Evolutionary conservation across 1,140 invertebrate genomes (phyloP).

Genomic region (Pseudomyrmex cubaensis): DNA sequence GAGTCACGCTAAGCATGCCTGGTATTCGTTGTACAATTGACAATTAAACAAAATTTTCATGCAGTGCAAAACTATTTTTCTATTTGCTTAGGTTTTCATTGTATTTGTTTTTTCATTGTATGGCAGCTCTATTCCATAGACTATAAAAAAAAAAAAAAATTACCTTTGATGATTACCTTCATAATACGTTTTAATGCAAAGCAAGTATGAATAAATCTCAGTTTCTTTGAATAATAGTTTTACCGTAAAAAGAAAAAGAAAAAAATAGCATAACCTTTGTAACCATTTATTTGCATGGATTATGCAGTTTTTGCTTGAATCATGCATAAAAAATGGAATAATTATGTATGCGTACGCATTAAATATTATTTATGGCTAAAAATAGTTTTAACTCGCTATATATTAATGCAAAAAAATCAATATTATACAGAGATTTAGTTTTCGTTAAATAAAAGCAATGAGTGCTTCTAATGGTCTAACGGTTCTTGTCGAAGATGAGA

Average conservation of each 20-base stretch:
- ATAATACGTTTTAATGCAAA: slow-evolving; percentile 17
- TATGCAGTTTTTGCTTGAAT: background rate
- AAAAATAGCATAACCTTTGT: background rate
- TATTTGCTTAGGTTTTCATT: background rate
- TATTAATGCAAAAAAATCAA: slow-evolving; percentile 3
- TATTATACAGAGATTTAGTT: background rate
- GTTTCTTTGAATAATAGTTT: slow-evolving; percentile 9
- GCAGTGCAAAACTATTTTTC: slow-evolving; percentile 23
- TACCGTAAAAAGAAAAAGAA: background rate
- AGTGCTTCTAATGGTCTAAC: too few species aligned
- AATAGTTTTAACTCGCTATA: background rate
- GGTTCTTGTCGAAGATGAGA: too few species aligned
- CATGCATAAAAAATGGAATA: background rate
- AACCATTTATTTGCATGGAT: slow-evolving; percentile 15
- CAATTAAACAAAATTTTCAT: slow-evolving; percentile 26
- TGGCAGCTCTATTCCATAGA: too few species aligned
- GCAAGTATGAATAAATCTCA: slow-evolving; percentile 37
- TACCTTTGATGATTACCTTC: background rate
- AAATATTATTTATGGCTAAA: slow-evolving; percentile 9
- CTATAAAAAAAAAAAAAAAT: slow-evolving; percentile 1
- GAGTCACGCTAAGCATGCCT: slow-evolving; percentile 14
- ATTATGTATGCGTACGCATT: background rate
- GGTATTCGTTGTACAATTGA: background rate
- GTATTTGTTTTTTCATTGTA: too few species aligned
- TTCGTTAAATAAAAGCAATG: slow-evolving; percentile 7